Conservation (phyloP, 2,797 vertebrate genomes). For the Uromys caudimaculatus region DNA sequence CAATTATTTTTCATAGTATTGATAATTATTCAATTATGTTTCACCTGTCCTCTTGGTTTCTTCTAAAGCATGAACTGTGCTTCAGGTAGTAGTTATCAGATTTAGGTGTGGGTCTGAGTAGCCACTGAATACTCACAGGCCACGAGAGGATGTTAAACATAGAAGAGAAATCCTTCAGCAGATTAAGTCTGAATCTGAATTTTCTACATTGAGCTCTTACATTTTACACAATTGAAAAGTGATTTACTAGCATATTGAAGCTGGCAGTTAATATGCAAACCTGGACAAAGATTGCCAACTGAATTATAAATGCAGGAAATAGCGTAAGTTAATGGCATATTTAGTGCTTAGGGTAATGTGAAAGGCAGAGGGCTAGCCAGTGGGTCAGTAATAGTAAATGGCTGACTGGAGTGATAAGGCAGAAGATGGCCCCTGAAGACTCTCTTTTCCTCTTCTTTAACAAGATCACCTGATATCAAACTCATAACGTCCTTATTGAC, state of each 20-base stretch:
- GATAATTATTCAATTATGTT: not conserved
- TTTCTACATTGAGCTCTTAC: not conserved
- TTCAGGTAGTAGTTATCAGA: not conserved
- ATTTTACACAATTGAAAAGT: conserved; percentile 40
- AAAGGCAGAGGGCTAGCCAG: not conserved
- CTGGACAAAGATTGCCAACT: conserved; percentile 49
- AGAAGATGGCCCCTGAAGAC: not conserved
- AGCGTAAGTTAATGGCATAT: conserved; percentile 26
- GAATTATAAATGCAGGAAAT: conserved; percentile 38
- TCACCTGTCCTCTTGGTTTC: not conserved
- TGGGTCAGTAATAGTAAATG: not conserved
- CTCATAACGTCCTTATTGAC: not conserved
- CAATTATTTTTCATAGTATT: not conserved
- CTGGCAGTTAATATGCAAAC: conserved; percentile 36
- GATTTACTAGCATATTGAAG: conserved; percentile 44
- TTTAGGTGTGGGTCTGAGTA: not conserved
- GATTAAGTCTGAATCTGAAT: not conserved
- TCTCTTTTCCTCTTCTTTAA: not conserved
- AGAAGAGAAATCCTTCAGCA: not conserved
- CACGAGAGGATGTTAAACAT: not conserved
- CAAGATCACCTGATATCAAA: conserved; percentile 42
- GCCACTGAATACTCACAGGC: not conserved
- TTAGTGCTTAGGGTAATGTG: conserved; percentile 1
- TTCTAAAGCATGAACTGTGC: not conserved
- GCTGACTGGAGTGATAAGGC: not conserved